These are phyloP conservation scores for Barypeithes pellucidus DNA, from an alignment of 2,888 invertebrate genomes.

Conservation along the genomic window DNA sequence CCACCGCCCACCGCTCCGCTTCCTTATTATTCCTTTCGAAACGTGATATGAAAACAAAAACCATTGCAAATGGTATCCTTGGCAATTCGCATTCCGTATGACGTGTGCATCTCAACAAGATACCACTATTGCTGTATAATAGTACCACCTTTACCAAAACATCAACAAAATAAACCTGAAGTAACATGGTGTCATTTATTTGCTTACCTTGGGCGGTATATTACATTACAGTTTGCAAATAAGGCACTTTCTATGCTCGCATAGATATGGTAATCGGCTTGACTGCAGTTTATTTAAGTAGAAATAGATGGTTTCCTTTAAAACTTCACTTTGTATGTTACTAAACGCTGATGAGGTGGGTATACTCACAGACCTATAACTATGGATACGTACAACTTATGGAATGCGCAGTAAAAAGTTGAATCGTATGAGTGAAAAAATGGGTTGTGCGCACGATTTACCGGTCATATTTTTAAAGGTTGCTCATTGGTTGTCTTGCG, in stretches of 20 bases:
- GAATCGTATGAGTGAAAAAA: too few species aligned
- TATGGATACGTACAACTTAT: too few species aligned
- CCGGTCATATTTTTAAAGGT: too few species aligned
- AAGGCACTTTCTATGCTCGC: slow-evolving; percentile 42
- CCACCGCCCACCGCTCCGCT: too few species aligned
- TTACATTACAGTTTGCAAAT: slow-evolving; percentile 40
- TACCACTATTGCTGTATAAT: slow-evolving; percentile 16
- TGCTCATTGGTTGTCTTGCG: too few species aligned
- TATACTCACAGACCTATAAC: too few species aligned
- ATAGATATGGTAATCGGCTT: slow-evolving; percentile 37
- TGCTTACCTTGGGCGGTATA: slow-evolving; percentile 14
- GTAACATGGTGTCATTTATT: slow-evolving; percentile 33
- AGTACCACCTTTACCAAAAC: slow-evolving; percentile 32
- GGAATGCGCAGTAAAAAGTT: too few species aligned
- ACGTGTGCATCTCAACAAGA: slow-evolving; percentile 13
- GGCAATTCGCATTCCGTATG: slow-evolving; percentile 30
- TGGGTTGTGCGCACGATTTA: too few species aligned
- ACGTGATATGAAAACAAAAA: slow-evolving; percentile 52
- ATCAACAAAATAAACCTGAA: slow-evolving; percentile 45
- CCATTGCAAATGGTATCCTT: slow-evolving; percentile 41
- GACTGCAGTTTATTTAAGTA: background rate
- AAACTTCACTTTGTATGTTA: too few species aligned
- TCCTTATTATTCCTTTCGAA: slow-evolving; percentile 40
- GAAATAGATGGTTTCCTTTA: too few species aligned
- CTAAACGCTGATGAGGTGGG: too few species aligned